phyloP scores from a whole-genome alignment of 2,888 invertebrate genomes.

The Nephrotoma appendiculata region DNA sequence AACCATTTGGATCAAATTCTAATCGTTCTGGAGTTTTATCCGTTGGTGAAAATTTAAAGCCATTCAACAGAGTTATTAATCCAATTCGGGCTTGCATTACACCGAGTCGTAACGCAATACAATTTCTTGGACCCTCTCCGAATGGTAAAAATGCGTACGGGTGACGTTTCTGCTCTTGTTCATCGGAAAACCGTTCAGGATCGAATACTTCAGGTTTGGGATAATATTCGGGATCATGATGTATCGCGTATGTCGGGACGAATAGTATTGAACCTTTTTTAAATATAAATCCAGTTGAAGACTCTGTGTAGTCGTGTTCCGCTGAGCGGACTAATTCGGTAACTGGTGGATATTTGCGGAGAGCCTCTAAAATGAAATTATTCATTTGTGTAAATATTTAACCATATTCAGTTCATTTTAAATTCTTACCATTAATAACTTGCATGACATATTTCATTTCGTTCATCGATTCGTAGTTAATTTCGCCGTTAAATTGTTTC shows the following conservation, averaged over 20 bases:
- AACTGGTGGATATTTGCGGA: slow-evolving; percentile 39
- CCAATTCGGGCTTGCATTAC: slow-evolving; percentile 19
- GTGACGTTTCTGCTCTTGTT: slow-evolving; percentile 33
- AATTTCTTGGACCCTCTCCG: slow-evolving; percentile 31
- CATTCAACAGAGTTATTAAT: slow-evolving; percentile 6
- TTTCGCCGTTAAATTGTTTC: slow-evolving; percentile 21
- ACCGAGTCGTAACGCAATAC: slow-evolving; percentile 29
- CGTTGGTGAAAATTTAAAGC: slow-evolving; percentile 3
- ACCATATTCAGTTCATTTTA: too few species aligned
- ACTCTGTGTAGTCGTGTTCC: slow-evolving; percentile 33
- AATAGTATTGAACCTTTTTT: slow-evolving; percentile 38
- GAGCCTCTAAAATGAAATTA: slow-evolving; percentile 31
- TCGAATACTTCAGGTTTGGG: slow-evolving; percentile 45
- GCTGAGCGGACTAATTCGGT: slow-evolving; percentile 32
- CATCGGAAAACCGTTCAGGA: slow-evolving; percentile 42
- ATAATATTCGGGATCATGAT: slow-evolving; percentile 43
- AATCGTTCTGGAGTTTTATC: neutral
- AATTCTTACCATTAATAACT: slow-evolving; percentile 26
- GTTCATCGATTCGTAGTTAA: slow-evolving; percentile 30
- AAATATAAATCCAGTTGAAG: slow-evolving; percentile 31
- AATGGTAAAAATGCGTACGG: slow-evolving; percentile 30
- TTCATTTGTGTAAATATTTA: neutral
- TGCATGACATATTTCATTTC: slow-evolving; percentile 33
- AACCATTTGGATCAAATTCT: neutral
- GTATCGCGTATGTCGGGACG: slow-evolving; percentile 41